These are phyloP conservation scores for Gulo gulo DNA, from an alignment of 2,113 vertebrate genomes.

Conservation along the genomic window DNA sequence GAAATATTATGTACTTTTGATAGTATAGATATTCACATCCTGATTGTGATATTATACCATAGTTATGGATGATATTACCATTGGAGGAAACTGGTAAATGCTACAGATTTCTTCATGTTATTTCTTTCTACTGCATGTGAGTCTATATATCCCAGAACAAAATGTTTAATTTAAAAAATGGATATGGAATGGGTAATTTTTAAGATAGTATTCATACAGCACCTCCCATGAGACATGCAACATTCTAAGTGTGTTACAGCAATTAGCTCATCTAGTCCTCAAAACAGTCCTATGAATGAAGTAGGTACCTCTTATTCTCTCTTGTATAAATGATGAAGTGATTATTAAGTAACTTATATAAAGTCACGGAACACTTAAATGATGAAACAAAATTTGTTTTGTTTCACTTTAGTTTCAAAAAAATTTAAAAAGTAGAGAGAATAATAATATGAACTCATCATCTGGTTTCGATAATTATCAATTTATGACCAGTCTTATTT, in stretches of 20 bases:
- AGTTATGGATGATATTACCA: neutral
- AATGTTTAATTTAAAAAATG: conserved; percentile 41
- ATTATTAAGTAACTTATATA: neutral
- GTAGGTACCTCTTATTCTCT: neutral
- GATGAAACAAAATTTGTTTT: neutral
- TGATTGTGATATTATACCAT: neutral
- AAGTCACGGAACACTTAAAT: neutral
- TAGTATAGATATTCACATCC: conserved; percentile 31
- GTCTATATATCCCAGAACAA: neutral
- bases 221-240: neutral
- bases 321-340: neutral
- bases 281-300: neutral
- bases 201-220: neutral
- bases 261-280: neutral
- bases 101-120: neutral
- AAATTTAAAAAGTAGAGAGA: neutral
- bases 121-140: neutral
- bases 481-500: neutral
- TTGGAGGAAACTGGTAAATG: neutral
- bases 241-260: neutral
- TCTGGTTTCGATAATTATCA: conserved; percentile 44
- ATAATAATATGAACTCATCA: neutral
- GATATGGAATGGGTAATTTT: neutral
- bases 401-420: conserved; percentile 29
- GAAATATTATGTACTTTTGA: neutral